Evolutionary conservation across 2,113 vertebrate species (phyloP), one percentile per base, ranked within the genome.

Genomic region (Tychaedon coryphoeus): DNA sequence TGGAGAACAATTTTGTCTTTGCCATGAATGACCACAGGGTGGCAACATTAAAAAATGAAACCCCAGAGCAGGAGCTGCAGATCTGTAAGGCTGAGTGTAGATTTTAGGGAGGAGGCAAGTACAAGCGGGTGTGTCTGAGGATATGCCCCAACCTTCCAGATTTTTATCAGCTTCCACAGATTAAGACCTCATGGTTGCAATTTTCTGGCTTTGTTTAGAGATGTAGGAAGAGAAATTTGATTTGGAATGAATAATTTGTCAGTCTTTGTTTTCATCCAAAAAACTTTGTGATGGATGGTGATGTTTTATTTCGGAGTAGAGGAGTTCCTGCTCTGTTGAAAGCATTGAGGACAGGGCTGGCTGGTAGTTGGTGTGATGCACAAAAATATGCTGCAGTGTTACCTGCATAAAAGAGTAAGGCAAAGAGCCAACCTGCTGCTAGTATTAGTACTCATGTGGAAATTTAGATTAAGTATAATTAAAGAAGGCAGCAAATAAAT

Each of bases 1-100:
- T 17, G 34, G 45, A 34, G 53, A 61, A 36, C 2, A 38, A 7
- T 24, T 80, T 62, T 81, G 51, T 33, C 29, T 86, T 93, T 92
- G n/a, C 40, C 2, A 1, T 13, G 15, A 86, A 67, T 57, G 48
- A 42, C 91, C 86, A 96, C 83, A 86, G 25, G 92, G 76, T 84
- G 83, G 93, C 95, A 88, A 94, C 36, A 33, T 85, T 69, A 67
- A 95, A 78, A 89, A 92, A 47, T 33, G 26, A 91, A 92, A 85
- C 2, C 4, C 3, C 2, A 5, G 36, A 82, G 12, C 33, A 8
- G 5, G 22, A 80, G n/a, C 18, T 12, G 4, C 10, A 13, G 9
- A 14, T 4, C 0, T 4, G 2, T 45, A 12, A 83, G 23, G 8
- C 0, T 2, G 15, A 38, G 20, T 9, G 26, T 4, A 12, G 60